A percentile compares a stretch with the other conserved stretches of the same genome.
Conservation (phyloP, 2,888 invertebrate species). For the Lepidocyrtoides sp. region DNA sequence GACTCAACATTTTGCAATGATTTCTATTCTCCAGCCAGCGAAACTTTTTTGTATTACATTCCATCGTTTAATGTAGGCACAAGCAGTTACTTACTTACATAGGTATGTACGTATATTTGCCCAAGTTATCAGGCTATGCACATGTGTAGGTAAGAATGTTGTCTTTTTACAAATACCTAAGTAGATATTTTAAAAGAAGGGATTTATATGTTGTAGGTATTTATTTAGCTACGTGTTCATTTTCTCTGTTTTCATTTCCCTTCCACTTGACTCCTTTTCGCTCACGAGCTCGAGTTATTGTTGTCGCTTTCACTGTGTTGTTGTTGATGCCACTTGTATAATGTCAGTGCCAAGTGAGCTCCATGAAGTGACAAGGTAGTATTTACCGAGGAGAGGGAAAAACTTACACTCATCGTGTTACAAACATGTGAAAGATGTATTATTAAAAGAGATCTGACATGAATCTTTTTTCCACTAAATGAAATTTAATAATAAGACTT, state of each 20-base stretch:
- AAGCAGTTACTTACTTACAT: too few relatives aligned
- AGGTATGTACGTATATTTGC: too few relatives aligned
- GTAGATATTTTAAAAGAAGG: too few relatives aligned
- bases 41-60: too few relatives aligned
- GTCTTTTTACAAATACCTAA: too few relatives aligned
- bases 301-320: neutral
- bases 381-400: neutral
- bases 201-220: too few relatives aligned
- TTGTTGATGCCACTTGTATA: neutral
- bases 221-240: neutral
- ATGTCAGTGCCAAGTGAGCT: neutral
- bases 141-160: too few relatives aligned
- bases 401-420: neutral
- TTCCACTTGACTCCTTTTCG: neutral
- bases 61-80: too few relatives aligned
- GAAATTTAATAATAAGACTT: constrained; percentile 54
- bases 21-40: constrained; percentile 42
- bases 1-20: constrained; percentile 65
- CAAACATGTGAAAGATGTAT: constrained; percentile 36
- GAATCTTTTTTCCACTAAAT: constrained; percentile 44
- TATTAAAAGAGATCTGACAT: constrained; percentile 40
- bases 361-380: neutral
- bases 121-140: too few relatives aligned
- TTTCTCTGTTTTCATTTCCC: neutral
- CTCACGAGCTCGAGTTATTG: neutral